Conservation (phyloP, 2,113 vertebrate species). For the Pelecanus crispus region DNA sequence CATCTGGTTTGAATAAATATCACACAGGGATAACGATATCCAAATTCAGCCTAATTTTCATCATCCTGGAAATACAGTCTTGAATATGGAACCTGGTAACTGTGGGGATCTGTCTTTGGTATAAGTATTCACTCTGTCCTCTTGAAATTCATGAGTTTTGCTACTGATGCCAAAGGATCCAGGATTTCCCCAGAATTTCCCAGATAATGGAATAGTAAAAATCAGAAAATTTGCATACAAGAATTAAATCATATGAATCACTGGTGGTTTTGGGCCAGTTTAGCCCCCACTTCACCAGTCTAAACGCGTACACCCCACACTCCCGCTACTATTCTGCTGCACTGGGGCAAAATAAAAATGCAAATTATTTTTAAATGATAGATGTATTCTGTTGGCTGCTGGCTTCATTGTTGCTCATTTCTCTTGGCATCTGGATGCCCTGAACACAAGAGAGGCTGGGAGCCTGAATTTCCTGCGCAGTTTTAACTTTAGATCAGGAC, state of each 20-base stretch:
- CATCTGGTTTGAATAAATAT: constrained; percentile 30
- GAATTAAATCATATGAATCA: background rate
- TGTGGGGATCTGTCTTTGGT: background rate
- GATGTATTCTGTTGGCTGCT: background rate
- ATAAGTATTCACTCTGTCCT: background rate
- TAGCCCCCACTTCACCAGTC: background rate
- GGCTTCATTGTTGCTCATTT: background rate
- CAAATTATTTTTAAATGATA: background rate
- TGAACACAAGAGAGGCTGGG: background rate
- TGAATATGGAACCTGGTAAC: background rate
- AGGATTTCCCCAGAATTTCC: background rate
- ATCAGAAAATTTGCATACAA: background rate
- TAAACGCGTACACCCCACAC: background rate
- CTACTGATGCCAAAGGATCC: background rate
- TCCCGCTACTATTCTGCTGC: background rate
- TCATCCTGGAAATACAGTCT: background rate
- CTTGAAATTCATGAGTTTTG: background rate
- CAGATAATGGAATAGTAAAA: background rate
- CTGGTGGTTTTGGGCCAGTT: background rate
- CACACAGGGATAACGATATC: background rate
- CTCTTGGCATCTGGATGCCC: background rate
- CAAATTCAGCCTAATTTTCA: background rate
- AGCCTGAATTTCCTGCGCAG: background rate
- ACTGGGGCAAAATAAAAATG: background rate
- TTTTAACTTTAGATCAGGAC: background rate